Base-by-base conservation (phyloP, 2,797 vertebrate species). In the Sebastes matsubarae region DNA sequence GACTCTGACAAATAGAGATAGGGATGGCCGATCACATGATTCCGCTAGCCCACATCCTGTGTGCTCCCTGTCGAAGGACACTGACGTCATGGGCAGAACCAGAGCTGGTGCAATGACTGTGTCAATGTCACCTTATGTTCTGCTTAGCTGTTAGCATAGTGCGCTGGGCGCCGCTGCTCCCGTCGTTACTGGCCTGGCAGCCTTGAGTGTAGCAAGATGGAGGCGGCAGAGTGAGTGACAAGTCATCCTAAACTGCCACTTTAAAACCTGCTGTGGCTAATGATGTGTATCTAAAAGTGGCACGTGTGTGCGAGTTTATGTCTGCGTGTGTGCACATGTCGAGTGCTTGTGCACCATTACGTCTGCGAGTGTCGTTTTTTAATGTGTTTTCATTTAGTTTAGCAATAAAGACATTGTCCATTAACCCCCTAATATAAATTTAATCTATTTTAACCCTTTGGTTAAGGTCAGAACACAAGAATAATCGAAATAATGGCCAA, bases 351-450 rank as follows among this genome's bases (percentile, higher is more conserved):
- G 85, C 82, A 42, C 89, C 87, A 88, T 89, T 91, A 83, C 87
- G 30, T 92, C 89, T 89, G 81, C 88, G 90, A 88, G 90, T 89
- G 88, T 87, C 50, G 50, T 75, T 34, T 83, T 93, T 94, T 94
- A 94, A 95, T 95, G 93, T 92, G 87, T 89, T 94, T 93, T 94
- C 92, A 95, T 95, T 94, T 87, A 87, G 81, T 89, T 90, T 88
- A 81, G 91, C 81, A 91, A 91, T 92, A 90, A 93, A 94, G 92
- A 88, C 93, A 94, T 93, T 93, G 92, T 80, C 93, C 95, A 94
- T 96, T 96, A 95, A 93, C 89, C 84, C 61, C 88, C 88, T 95
- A 95, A 95, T 94, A 93, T 89, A 89, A 88, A 91, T 92, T 87
- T 93, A 94, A 96, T 95, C 90, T 94, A 93, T 93, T 92, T 92